These are phyloP conservation scores for Hypomecis punctinalis DNA, from an alignment of 2,888 invertebrate genomes.

Conservation along the genomic window DNA sequence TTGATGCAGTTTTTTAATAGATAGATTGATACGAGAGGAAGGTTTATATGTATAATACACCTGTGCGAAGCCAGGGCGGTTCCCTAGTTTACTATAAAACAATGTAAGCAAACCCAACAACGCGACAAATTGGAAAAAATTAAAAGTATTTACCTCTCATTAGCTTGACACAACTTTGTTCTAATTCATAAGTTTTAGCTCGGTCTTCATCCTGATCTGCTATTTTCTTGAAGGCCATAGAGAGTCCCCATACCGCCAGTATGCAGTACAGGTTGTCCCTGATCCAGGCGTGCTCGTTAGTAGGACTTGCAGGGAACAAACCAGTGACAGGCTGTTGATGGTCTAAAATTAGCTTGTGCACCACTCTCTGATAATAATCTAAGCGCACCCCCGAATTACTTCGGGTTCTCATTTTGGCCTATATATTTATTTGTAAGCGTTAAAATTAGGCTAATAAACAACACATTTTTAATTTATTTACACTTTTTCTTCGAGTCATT, in stretches of 20 bases:
- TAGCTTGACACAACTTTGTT: constrained; percentile 95
- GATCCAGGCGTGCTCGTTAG: constrained; percentile 98
- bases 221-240: constrained; percentile 99
- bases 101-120: not conserved
- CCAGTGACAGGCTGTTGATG: constrained; percentile 99
- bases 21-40: too few species aligned
- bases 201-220: constrained; percentile 99
- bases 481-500: constrained; percentile 57
- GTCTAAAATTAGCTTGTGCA: constrained; percentile 96
- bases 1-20: too few species aligned
- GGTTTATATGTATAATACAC: too few species aligned
- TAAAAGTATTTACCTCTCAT: constrained; percentile 87
- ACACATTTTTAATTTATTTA: constrained; percentile 7
- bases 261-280: constrained; percentile 99
- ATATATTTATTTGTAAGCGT: not conserved
- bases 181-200: constrained; percentile 98
- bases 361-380: constrained; percentile 98
- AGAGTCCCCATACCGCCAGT: constrained; percentile 98
- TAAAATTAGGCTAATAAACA: not conserved
- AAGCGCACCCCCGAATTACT: constrained; percentile 96
- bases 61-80: too few species aligned
- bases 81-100: not conserved
- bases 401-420: constrained; percentile 89
- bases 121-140: not conserved
- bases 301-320: constrained; percentile 94